Base-by-base conservation (phyloP, 2,888 invertebrate genomes). In the Meloe dianella region DNA sequence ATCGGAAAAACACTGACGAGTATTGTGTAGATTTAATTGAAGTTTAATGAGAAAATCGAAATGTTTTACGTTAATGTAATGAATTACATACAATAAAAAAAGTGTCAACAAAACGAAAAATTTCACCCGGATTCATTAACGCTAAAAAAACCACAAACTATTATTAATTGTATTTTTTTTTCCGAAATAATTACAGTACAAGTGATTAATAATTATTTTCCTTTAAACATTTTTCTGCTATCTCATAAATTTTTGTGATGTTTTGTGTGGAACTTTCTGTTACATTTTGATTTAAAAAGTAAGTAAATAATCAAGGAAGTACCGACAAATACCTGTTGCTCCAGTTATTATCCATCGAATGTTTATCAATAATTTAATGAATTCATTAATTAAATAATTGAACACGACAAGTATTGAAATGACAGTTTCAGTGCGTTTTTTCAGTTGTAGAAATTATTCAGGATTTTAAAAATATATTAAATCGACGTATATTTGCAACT, bases 1-100 rank as follows among this genome's bases (percentile, higher is more conserved):
- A 47, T 61, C 66, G 68, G 66, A 66, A 68, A 68, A 57, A 54
- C 54, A 56, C 41, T 58, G 54, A 61, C 56, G 35, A 30, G 62
- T 17, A 64, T 14, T 51, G 59, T 64, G 67, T 63, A 64, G 17
- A 14, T 35, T n/a, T 3, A 61, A 51, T 56, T 29, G 17, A 29
- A 61, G n/a, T 14, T 54, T 27, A 27, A 29, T 29, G 22, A 1
- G 57, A 58, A 58, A 58, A 17, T 58, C 32, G 32, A 14, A 30
- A 32, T 35, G n/a, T n/a, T 51, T 10, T 20, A 20, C 8, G 20
- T 20, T 27, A 57, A 57, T 10, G n/a, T 7, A 24, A 57, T 22
- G 14, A n/a, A 57, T 14, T 54, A 4, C 27, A 27, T 27, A 27
- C 2, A 27, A 27, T 27, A 27, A 27, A 27, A n/a, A 4, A 27